Evolutionary conservation across 2,888 invertebrate genomes (phyloP).

Genomic region (Limnephilus marmoratus): DNA sequence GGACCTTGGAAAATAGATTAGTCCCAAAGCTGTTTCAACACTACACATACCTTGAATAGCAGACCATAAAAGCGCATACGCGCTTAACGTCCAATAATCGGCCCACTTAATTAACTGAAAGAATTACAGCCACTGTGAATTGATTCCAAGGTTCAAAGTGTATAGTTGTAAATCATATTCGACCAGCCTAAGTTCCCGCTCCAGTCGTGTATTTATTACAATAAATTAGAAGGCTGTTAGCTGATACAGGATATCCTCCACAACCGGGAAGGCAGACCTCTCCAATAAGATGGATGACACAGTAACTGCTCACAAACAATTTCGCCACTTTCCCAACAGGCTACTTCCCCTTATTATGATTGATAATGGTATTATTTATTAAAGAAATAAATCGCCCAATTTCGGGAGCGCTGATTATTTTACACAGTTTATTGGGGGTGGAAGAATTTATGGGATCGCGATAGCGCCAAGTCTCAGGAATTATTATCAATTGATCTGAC

Average conservation of each 20-base stretch:
- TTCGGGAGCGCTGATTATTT: slow-evolving; percentile 37
- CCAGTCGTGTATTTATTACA: slow-evolving; percentile 55
- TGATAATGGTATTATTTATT: slow-evolving; percentile 63
- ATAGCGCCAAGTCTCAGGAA: not conserved
- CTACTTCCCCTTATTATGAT: slow-evolving; percentile 60
- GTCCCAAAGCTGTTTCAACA: too few species aligned
- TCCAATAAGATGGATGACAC: slow-evolving; percentile 57
- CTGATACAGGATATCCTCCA: not conserved
- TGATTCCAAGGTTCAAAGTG: not conserved
- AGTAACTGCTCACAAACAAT: slow-evolving; percentile 51
- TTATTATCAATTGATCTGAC: not conserved
- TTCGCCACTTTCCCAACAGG: slow-evolving; percentile 46
- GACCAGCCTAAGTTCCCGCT: slow-evolving; percentile 29
- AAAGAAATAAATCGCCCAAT: slow-evolving; percentile 59
- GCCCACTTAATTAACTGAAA: not conserved
- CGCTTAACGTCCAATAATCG: not conserved
- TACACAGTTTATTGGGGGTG: not conserved
- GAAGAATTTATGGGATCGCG: slow-evolving; percentile 2
- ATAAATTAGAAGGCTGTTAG: slow-evolving; percentile 57
- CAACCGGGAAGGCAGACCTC: slow-evolving; percentile 27
- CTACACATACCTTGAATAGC: too few species aligned
- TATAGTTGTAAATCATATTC: slow-evolving; percentile 51
- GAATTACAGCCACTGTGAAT: not conserved
- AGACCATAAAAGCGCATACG: too few species aligned
- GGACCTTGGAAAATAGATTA: too few species aligned